Evolutionary conservation across 2,888 invertebrate species (phyloP), one percentile per base, ranked within the genome.

Genomic region (Eupithecia vulgata): DNA sequence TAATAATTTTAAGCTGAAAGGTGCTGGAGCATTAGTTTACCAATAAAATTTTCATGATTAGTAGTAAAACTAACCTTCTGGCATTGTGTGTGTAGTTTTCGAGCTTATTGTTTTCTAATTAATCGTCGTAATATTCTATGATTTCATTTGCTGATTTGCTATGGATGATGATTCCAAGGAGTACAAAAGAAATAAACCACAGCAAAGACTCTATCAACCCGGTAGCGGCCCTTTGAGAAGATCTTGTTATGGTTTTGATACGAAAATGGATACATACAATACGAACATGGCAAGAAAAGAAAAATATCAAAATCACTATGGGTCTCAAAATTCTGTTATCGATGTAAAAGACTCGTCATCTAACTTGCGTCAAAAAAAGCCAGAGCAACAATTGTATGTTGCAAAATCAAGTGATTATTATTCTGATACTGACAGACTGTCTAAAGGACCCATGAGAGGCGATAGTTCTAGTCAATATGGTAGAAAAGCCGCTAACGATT

Each of bases 171-270:
- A 93, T 83, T 94, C 84, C 86, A 95, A 93, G 88, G 95, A 95
- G 81, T 95, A 92, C 82, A 95, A 91, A 94, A 95, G 95, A 89
- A 95, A 95, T 88, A 96, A 96, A 91, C 96, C 96, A 83, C 96
- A 96, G 85, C 96, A 96, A 91, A 95, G 95, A 90, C 93, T 97
- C 78, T 97, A 97, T 85, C 96, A 95, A 88, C 97, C 97, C 87
- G 97, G 97, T 82, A 97, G 97, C 94, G 97, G 97, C 79, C 96
- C 96, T 79, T 91, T 97, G 79, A 95, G 96, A 85, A 96, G 96
- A 90, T 95, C 96, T 79, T 95, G 95, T 82, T 95, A 95, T 90
- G 94, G 93, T 86, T 88, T 93, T 76, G 96, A 96, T 80, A 94
- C 85, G 77, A 94, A 95, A 88, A 95, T 95, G 87, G 95, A 96